Percentiles rank a stretch among this genome's conserved stretches.
These are phyloP conservation scores for Teleogryllus oceanicus DNA, from an alignment of 2,888 invertebrate species.

Conservation along the genomic window DNA sequence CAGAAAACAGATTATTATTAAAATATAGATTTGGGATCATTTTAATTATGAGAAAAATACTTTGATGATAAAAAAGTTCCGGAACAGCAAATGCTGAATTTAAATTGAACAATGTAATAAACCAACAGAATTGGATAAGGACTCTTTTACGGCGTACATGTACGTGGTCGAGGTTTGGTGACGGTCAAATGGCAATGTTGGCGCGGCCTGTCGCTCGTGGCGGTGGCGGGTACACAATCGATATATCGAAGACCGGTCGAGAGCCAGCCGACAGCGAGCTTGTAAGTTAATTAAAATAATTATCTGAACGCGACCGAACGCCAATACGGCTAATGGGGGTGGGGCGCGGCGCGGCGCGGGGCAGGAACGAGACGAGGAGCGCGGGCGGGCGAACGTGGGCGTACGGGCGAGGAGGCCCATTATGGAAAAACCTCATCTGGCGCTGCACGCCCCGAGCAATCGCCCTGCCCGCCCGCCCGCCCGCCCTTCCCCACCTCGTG, in stretches of 20 bases:
- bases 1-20: too few relatives aligned
- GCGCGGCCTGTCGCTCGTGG: not conserved
- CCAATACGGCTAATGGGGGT: not conserved
- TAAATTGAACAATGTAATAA: too few relatives aligned
- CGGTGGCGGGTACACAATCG: not conserved
- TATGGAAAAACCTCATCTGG: conserved; percentile 10
- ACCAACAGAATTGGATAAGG: too few relatives aligned
- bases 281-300: conserved; percentile 18
- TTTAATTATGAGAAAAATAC: too few relatives aligned
- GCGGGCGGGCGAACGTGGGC: not conserved
- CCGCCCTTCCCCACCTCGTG: not conserved
- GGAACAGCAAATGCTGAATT: too few relatives aligned
- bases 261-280: not conserved
- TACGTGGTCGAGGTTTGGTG: too few relatives aligned
- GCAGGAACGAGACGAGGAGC: not conserved
- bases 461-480: not conserved
- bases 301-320: conserved; percentile 10
- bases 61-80: too few relatives aligned
- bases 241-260: not conserved
- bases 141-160: too few relatives aligned
- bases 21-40: too few relatives aligned
- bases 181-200: not conserved
- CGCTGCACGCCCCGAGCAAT: not conserved
- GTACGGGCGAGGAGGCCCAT: not conserved
- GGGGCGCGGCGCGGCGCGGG: not conserved